phyloP scores from a whole-genome alignment of 2,888 invertebrate genomes.

The Rhorus exstirpatorius region DNA sequence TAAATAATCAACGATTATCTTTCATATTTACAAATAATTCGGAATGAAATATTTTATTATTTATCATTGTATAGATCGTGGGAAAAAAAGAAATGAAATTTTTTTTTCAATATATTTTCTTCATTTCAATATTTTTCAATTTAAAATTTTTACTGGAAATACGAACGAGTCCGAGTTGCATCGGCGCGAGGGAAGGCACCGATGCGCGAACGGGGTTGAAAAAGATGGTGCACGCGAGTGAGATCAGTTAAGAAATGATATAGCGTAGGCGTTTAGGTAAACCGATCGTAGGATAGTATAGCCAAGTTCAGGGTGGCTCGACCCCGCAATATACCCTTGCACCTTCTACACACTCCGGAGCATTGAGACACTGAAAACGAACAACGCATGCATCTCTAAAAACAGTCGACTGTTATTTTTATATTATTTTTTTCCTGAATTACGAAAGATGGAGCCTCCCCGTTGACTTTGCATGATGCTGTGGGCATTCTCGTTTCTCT shows the following conservation, averaged over 20 bases:
- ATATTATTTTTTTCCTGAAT: conserved; percentile 75
- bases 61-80: too few relatives aligned
- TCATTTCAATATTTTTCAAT: too few relatives aligned
- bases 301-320: conserved; percentile 72
- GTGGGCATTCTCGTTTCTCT: conserved; percentile 9
- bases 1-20: too few relatives aligned
- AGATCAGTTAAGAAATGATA: conserved; percentile 83
- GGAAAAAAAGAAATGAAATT: too few relatives aligned
- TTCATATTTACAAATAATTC: too few relatives aligned
- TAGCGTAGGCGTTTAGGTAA: conserved; percentile 81
- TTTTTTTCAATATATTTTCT: too few relatives aligned
- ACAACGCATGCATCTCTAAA: neutral
- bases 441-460: conserved; percentile 70
- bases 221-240: conserved; percentile 27
- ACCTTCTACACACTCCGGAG: neutral
- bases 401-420: conserved; percentile 64
- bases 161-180: neutral
- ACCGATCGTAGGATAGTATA: conserved; percentile 82
- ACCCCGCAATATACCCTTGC: conserved; percentile 62
- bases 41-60: too few relatives aligned
- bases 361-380: conserved; percentile 31
- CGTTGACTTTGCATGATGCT: conserved; percentile 35
- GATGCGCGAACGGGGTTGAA: conserved; percentile 64
- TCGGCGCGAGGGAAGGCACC: conserved; percentile 64
- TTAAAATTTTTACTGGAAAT: neutral